A percentile compares a stretch with the other conserved stretches of the same genome.
These are phyloP conservation scores for Linepithema humile DNA, from an alignment of 1,140 invertebrate genomes.

Conservation along the genomic window DNA sequence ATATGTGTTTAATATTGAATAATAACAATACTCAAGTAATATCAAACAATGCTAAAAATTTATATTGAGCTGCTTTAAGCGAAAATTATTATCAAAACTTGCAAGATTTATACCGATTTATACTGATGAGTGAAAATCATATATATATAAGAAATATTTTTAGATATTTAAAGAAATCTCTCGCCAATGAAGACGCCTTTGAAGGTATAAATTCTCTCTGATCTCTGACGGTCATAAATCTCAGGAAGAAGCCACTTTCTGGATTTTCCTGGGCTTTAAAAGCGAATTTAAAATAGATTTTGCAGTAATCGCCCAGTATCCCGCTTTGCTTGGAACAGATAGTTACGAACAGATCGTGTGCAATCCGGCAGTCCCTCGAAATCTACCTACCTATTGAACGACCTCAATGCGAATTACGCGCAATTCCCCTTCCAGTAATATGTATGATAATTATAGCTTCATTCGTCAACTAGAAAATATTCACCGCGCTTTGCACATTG, in stretches of 20 bases:
- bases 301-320: slow-evolving; percentile 49
- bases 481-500: background rate
- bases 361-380: slow-evolving; percentile 19
- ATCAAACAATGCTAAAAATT: background rate
- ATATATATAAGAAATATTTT: background rate
- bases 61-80: background rate
- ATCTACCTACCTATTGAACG: slow-evolving; percentile 20
- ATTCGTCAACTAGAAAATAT: background rate
- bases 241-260: slow-evolving; percentile 33
- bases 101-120: too few species aligned
- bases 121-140: background rate
- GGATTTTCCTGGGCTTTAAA: slow-evolving; percentile 49
- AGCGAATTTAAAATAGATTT: slow-evolving; percentile 68
- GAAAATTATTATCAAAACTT: background rate
- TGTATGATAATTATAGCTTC: slow-evolving; percentile 1
- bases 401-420: background rate
- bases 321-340: slow-evolving; percentile 2
- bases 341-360: slow-evolving; percentile 17
- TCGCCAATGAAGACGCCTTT: slow-evolving; percentile 47
- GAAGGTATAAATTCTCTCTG: slow-evolving; percentile 55
- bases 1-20: background rate
- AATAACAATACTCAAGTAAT: background rate
- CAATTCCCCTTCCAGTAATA: background rate
- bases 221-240: slow-evolving; percentile 66
- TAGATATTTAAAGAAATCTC: slow-evolving; percentile 1